Percentiles rank a stretch among this genome's conserved stretches.
phyloP scores from a whole-genome alignment of 2,888 invertebrate genomes.

The Dioctria linearis region DNA sequence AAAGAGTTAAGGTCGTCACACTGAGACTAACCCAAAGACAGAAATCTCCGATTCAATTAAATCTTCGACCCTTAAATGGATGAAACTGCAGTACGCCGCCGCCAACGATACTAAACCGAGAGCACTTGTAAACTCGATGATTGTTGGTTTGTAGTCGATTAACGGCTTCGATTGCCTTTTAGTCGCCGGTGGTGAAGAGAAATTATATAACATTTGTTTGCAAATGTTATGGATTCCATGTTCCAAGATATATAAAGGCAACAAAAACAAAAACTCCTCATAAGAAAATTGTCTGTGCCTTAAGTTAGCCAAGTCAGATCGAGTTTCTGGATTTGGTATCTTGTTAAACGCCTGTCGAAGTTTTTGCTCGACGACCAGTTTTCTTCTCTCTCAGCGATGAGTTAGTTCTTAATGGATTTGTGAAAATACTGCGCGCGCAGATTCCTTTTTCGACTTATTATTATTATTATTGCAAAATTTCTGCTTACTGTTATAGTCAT shows the following conservation, averaged over 20 bases:
- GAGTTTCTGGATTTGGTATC: constrained; percentile 43
- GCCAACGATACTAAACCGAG: neutral
- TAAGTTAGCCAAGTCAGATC: neutral
- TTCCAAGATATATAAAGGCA: neutral
- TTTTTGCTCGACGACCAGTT: neutral
- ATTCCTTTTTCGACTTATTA: neutral
- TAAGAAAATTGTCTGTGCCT: neutral
- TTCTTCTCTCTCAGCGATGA: neutral
- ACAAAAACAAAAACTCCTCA: neutral
- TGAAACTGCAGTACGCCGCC: neutral
- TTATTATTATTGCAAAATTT: neutral
- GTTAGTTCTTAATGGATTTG: constrained; percentile 13
- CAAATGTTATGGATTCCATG: constrained; percentile 1
- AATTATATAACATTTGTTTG: constrained; percentile 16
- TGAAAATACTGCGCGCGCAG: neutral
- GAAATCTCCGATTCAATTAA: constrained; percentile 43
- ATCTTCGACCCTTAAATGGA: constrained; percentile 34
- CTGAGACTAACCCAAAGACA: neutral
- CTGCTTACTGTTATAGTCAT: neutral
- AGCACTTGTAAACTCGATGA: neutral
- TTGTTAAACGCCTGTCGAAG: constrained; percentile 39
- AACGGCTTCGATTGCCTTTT: constrained; percentile 21
- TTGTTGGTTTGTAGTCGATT: constrained; percentile 35
- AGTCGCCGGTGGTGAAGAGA: neutral
- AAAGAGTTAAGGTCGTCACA: neutral